A percentile compares a stretch with the other conserved stretches of the same genome.
These are phyloP conservation scores for Gymnoscelis rufifasciata DNA, from an alignment of 2,888 invertebrate species.

Conservation along the genomic window DNA sequence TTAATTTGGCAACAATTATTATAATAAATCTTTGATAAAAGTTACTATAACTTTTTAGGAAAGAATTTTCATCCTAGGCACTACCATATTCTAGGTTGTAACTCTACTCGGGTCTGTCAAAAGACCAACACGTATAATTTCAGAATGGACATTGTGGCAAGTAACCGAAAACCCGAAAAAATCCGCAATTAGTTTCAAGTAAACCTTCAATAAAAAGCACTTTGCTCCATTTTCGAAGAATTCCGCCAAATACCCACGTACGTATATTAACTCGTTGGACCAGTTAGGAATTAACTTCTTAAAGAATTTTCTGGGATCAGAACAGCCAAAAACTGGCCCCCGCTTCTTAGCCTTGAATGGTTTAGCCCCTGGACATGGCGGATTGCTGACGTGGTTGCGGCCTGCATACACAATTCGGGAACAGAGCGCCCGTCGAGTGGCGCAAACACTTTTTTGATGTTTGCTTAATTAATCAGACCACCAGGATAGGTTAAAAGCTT, in stretches of 20 bases:
- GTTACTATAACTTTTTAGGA: too few relatives aligned
- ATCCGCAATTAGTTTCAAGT: too few relatives aligned
- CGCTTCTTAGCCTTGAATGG: constrained; percentile 77
- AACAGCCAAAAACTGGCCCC: constrained; percentile 76
- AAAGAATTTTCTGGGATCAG: constrained; percentile 51
- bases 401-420: constrained; percentile 74
- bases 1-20: too few relatives aligned
- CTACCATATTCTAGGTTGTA: too few relatives aligned
- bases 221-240: constrained; percentile 1
- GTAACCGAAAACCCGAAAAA: too few relatives aligned
- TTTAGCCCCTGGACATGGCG: constrained; percentile 77
- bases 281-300: constrained; percentile 28
- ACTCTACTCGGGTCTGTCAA: too few relatives aligned
- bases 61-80: too few relatives aligned
- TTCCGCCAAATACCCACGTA: constrained; percentile 7
- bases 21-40: too few relatives aligned
- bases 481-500: constrained; percentile 17
- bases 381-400: constrained; percentile 78
- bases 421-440: constrained; percentile 41
- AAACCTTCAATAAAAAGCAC: neutral
- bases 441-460: constrained; percentile 24
- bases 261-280: constrained; percentile 21
- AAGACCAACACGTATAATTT: too few relatives aligned
- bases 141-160: too few relatives aligned
- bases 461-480: constrained; percentile 27